Percentiles rank a stretch among this genome's conserved stretches.
phyloP scores from a whole-genome alignment of 2,888 invertebrate genomes.

The Clunio marinus region DNA sequence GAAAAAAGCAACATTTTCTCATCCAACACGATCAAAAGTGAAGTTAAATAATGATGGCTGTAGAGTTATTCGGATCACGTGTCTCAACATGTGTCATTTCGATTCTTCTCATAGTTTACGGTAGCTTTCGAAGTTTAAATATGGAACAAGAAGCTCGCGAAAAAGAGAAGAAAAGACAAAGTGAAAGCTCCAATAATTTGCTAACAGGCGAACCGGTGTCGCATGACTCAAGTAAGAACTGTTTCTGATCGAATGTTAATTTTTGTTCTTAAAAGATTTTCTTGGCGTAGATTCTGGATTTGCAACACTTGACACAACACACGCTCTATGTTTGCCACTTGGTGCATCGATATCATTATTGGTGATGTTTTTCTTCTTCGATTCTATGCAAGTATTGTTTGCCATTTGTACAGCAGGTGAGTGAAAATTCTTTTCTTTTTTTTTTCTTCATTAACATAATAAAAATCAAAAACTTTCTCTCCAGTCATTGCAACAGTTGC shows the following conservation, averaged over 20 bases:
- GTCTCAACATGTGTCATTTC: slow-evolving; percentile 96
- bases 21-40: too few relatives aligned
- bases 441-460: not conserved
- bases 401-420: slow-evolving; percentile 96
- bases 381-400: slow-evolving; percentile 95
- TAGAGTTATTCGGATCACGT: slow-evolving; percentile 57
- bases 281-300: slow-evolving; percentile 57
- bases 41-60: slow-evolving; percentile 35
- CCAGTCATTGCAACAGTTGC: slow-evolving; percentile 94
- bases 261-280: slow-evolving; percentile 33
- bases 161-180: slow-evolving; percentile 67
- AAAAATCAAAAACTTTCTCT: too few relatives aligned
- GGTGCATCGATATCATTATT: slow-evolving; percentile 93
- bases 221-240: slow-evolving; percentile 52
- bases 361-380: slow-evolving; percentile 98
- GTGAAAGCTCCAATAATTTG: slow-evolving; percentile 55
- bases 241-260: slow-evolving; percentile 31
- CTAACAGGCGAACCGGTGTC: slow-evolving; percentile 51
- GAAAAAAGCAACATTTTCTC: too few relatives aligned
- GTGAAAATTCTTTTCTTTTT: slow-evolving; percentile 46
- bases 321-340: slow-evolving; percentile 91
- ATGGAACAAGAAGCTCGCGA: slow-evolving; percentile 93
- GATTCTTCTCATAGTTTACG: slow-evolving; percentile 94
- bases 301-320: slow-evolving; percentile 94
- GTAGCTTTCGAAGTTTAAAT: slow-evolving; percentile 93